Conservation (phyloP, 2,888 invertebrate genomes). For the Pristionchus exspectatus region DNA sequence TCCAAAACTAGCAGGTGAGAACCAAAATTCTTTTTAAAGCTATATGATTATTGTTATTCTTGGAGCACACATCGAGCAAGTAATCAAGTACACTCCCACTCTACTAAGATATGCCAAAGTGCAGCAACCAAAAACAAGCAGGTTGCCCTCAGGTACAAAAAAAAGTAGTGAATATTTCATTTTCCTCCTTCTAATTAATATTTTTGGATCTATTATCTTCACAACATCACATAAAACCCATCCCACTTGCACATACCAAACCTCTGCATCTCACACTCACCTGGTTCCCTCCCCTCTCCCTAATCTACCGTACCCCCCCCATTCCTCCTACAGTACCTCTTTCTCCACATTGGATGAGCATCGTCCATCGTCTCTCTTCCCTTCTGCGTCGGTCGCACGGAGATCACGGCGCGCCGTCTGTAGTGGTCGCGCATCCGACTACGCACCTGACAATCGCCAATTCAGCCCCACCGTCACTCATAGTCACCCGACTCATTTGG, state of each 20-base stretch:
- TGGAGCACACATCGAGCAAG: too few relatives aligned
- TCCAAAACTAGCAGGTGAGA: too few relatives aligned
- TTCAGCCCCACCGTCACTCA: neutral
- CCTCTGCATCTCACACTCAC: neutral
- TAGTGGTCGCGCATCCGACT: conserved; percentile 64
- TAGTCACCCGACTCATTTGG: too few relatives aligned
- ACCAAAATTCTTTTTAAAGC: too few relatives aligned
- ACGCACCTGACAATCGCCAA: conserved; percentile 59
- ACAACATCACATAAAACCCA: neutral
- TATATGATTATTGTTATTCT: too few relatives aligned
- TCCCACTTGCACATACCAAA: neutral
- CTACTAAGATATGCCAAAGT: too few relatives aligned
- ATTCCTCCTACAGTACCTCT: conserved; percentile 57
- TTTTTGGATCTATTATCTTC: neutral
- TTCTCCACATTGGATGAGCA: conserved; percentile 85
- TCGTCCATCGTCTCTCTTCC: conserved; percentile 97
- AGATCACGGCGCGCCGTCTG: conserved; percentile 89
- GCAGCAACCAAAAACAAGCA: too few relatives aligned
- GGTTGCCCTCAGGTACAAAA: too few relatives aligned
- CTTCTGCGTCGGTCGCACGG: conserved; percentile 89
- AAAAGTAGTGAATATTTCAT: too few relatives aligned
- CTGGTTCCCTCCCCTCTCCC: neutral
- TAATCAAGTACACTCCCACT: too few relatives aligned
- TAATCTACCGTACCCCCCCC: neutral
- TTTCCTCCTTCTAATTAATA: too few relatives aligned